phyloP scores from a whole-genome alignment of 2,888 invertebrate genomes.

The Apomyelois bistriatella region DNA sequence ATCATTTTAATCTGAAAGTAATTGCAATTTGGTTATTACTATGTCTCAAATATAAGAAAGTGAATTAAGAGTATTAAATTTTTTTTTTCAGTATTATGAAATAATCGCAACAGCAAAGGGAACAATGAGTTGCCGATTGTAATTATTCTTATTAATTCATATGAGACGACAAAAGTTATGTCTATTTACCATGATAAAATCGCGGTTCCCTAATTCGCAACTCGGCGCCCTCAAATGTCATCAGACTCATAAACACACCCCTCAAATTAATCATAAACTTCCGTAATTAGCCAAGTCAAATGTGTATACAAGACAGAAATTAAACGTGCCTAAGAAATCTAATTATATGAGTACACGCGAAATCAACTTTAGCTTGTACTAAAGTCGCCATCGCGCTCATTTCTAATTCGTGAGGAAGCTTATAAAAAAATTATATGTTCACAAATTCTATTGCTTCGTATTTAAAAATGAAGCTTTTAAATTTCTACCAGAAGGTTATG shows the following conservation, averaged over 20 bases:
- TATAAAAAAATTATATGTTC: no score
- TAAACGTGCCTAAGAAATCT: constrained; percentile 3
- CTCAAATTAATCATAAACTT: constrained; percentile 10
- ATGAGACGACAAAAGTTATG: not conserved
- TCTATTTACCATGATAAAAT: not conserved
- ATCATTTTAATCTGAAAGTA: no score
- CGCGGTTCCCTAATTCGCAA: not conserved
- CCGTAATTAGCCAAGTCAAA: constrained; percentile 10
- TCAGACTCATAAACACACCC: constrained; percentile 5
- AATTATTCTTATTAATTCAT: not conserved
- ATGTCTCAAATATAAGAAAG: no score
- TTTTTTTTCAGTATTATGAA: no score
- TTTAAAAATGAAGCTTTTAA: no score
- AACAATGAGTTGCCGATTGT: no score
- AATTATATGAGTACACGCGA: constrained; percentile 2
- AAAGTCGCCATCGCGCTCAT: not conserved
- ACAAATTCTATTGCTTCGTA: no score
- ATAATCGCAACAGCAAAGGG: no score
- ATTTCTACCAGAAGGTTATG: no score
- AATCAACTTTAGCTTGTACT: not conserved
- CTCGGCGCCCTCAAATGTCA: not conserved
- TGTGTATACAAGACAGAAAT: constrained; percentile 4
- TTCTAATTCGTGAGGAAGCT: not conserved
- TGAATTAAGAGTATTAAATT: no score
- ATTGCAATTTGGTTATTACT: no score